Conservation (phyloP, 2,113 vertebrate genomes). For the Argyrosomus japonicus region DNA sequence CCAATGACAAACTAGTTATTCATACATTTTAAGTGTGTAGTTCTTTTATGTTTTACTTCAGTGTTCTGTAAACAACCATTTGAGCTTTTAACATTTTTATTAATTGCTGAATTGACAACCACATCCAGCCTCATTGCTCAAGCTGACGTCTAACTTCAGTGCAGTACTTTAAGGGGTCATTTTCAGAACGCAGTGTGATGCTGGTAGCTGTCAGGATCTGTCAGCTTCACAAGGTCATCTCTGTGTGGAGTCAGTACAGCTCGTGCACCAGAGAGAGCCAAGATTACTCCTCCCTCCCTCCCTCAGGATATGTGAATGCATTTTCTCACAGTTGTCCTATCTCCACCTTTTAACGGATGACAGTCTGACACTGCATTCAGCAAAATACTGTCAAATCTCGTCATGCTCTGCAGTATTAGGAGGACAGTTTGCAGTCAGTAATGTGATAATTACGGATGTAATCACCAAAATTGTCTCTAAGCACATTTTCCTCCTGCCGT, state of each 20-base stretch:
- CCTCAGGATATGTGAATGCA: constrained; percentile 12
- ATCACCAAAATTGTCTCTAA: background rate
- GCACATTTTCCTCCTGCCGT: constrained; percentile 1
- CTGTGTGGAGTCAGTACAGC: constrained; percentile 34
- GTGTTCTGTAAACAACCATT: background rate
- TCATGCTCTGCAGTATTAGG: background rate
- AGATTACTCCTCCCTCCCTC: constrained; percentile 14
- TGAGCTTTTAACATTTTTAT: background rate
- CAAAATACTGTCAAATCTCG: background rate
- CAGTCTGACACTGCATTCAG: constrained; percentile 5
- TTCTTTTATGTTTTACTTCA: background rate
- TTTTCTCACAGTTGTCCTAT: constrained; percentile 2
- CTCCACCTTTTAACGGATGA: constrained; percentile 10
- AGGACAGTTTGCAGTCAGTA: background rate
- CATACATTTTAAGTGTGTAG: background rate
- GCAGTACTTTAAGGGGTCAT: constrained; percentile 1
- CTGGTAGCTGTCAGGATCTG: constrained; percentile 33
- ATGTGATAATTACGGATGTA: background rate
- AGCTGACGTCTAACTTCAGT: constrained; percentile 28
- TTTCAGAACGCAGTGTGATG: constrained; percentile 7
- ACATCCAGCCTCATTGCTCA: constrained; percentile 21
- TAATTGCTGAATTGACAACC: background rate
- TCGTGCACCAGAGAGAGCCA: constrained; percentile 54
- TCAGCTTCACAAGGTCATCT: constrained; percentile 69
- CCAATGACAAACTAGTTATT: background rate